These are phyloP conservation scores for Oxytorus armatus DNA, from an alignment of 2,888 invertebrate genomes.

Conservation along the genomic window DNA sequence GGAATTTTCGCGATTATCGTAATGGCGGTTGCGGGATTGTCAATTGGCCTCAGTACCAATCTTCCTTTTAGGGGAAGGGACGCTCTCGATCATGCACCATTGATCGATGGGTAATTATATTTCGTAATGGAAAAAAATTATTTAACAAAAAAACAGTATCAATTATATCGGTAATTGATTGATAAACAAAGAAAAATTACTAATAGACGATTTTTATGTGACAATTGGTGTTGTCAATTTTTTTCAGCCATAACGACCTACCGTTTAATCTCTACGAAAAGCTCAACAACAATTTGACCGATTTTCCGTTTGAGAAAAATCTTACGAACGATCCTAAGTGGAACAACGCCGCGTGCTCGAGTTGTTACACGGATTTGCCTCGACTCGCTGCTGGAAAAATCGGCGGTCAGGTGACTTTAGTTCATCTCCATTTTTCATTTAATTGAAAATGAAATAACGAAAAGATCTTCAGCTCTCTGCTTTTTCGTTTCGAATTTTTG, in stretches of 20 bases:
- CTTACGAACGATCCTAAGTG: constrained; percentile 82
- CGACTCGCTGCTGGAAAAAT: constrained; percentile 85
- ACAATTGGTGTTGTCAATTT: neutral
- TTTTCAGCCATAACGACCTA: constrained; percentile 85
- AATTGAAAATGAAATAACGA: constrained; percentile 16
- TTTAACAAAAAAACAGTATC: too few relatives aligned
- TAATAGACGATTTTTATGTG: neutral
- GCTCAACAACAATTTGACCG: constrained; percentile 82
- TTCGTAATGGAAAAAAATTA: neutral
- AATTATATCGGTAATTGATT: neutral
- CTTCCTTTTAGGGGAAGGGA: constrained; percentile 77
- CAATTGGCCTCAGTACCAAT: constrained; percentile 70
- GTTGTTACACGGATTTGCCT: constrained; percentile 86
- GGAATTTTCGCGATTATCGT: constrained; percentile 64
- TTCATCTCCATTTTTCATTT: too few relatives aligned
- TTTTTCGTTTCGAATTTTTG: neutral
- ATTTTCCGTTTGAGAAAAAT: constrained; percentile 83
- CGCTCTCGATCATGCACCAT: constrained; percentile 78
- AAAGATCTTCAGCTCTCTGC: too few relatives aligned
- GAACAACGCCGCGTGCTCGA: constrained; percentile 79
- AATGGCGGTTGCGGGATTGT: constrained; percentile 70
- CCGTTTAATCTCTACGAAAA: constrained; percentile 83
- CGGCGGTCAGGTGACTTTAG: constrained; percentile 85
- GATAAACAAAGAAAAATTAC: neutral
- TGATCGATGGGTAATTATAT: constrained; percentile 81